These are phyloP conservation scores for Conus canariensis DNA, from an alignment of 2,888 invertebrate species.

Conservation along the genomic window DNA sequence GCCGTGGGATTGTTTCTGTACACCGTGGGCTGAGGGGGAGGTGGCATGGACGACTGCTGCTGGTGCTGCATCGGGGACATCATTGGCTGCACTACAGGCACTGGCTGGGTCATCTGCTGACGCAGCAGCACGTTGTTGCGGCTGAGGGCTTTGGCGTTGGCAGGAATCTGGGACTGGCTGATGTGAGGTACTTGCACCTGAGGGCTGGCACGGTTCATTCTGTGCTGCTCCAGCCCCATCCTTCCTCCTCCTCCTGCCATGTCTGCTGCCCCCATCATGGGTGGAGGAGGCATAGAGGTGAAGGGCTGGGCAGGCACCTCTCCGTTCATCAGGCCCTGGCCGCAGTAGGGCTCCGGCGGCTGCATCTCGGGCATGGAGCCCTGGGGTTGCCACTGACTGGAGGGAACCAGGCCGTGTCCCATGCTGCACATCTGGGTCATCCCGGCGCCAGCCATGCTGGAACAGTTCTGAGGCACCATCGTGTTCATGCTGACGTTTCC, in stretches of 20 bases:
- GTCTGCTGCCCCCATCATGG: not conserved
- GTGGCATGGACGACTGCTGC: constrained; percentile 44
- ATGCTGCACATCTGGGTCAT: not conserved
- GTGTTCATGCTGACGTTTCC: not conserved
- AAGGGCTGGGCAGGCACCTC: constrained; percentile 34
- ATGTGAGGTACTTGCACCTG: constrained; percentile 77
- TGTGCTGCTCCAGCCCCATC: constrained; percentile 34
- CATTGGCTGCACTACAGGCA: constrained; percentile 47
- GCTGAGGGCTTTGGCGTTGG: constrained; percentile 68
- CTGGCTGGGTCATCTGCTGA: constrained; percentile 45
- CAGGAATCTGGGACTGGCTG: constrained; percentile 76
- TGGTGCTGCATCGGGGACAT: constrained; percentile 47
- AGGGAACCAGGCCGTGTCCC: not conserved
- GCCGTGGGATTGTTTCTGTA: constrained; percentile 26
- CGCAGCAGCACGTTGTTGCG: constrained; percentile 61
- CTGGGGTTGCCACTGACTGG: not conserved
- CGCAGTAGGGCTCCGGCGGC: constrained; percentile 54
- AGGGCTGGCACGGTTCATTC: constrained; percentile 69
- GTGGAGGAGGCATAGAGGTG: constrained; percentile 47
- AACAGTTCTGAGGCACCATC: constrained; percentile 20
- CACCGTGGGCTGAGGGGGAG: constrained; percentile 22
- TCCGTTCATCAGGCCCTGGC: constrained; percentile 39
- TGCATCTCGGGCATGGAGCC: not conserved
- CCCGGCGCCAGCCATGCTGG: not conserved
- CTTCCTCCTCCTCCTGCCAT: constrained; percentile 4